Evolutionary conservation across 2,113 vertebrate genomes (phyloP), one percentile per base, ranked within the genome.

Genomic region (Ifrita kowaldi): DNA sequence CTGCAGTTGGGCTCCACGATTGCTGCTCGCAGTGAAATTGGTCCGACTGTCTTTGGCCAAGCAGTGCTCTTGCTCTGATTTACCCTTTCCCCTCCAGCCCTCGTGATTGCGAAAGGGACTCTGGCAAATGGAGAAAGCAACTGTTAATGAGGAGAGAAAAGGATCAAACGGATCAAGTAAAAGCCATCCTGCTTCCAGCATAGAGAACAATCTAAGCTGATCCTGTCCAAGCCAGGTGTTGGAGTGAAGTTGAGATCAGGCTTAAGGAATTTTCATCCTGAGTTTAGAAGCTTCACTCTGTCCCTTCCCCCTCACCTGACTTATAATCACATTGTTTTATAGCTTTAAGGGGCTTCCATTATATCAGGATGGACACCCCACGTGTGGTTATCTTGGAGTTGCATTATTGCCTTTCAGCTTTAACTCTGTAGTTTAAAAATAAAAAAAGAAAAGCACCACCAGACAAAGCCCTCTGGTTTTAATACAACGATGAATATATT

Each of bases 221-320:
- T 91, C 35, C 84, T 55, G 35, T 75, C 73, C 77, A 76, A 96
- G 93, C 49, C 92, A 85, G 87, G 52, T 90, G 62, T 83, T 79
- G 6, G 63, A 56, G 44, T 44, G 77, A 59, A 46, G n/a, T 16
- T 69, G 57, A 77, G 90, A 60, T 35, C 24, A 59, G 42, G 70
- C 56, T 60, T 22, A n/a, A 75, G 26, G 81, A 81, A 75, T 88
- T 80, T 81, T 83, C 53, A 22, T 55, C 9, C 0, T 64, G 68
- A 49, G 6, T 55, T 53, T 20, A 55, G 50, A 67, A 89, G 73
- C 56, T 56, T 68, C 9, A 10, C 47, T 63, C 37, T 19, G 1
- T 82, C 77, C 57, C n/a, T 80, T 33, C n/a, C 42, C 67, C 50
- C 62, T 63, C 2, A 0, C 11, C 41, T 11, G 39, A 44, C 68